Evolutionary conservation across 2,113 vertebrate genomes (phyloP).

Genomic region (Alectura lathami): DNA sequence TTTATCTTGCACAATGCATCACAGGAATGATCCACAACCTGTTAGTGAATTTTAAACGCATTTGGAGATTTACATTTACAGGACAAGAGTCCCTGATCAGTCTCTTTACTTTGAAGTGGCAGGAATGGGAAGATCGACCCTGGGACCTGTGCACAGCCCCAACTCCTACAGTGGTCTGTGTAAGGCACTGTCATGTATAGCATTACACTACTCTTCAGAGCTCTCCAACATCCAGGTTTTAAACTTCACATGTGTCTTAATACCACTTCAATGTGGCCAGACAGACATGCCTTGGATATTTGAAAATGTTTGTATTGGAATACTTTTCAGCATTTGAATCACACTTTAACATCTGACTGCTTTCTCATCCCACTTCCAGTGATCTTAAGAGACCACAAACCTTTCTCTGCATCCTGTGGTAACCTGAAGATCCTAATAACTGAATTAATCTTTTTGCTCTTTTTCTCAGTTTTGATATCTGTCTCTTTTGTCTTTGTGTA

Average conservation of each 20-base stretch:
- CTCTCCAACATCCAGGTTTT: accelerated
- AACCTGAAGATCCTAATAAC: neutral
- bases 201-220: neutral
- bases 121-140: neutral
- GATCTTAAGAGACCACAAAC: neutral
- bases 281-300: neutral
- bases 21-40: neutral
- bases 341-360: neutral
- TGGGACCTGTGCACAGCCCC: accelerated
- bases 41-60: neutral
- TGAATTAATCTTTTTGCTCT: neutral
- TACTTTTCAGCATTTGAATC: neutral
- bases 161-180: neutral
- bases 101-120: neutral
- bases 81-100: neutral
- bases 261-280: neutral
- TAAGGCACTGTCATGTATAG: neutral
- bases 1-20: too few relatives aligned
- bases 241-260: neutral
- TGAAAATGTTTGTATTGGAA: neutral
- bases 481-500: neutral
- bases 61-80: neutral
- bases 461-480: neutral
- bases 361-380: neutral
- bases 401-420: neutral